Base-by-base conservation (phyloP, 2,797 vertebrate species). In the Simalia tracyae region DNA sequence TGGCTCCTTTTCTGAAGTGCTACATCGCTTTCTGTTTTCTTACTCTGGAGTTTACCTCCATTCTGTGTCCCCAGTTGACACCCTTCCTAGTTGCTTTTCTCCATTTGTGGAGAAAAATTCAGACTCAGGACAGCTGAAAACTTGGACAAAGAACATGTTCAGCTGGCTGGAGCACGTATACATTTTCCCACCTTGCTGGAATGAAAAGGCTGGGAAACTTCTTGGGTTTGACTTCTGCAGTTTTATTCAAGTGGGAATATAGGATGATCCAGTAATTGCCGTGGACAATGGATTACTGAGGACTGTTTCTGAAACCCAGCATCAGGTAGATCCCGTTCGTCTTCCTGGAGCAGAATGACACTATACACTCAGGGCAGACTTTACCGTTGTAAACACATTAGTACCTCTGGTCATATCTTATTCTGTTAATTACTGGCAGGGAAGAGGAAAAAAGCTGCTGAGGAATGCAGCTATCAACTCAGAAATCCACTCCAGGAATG, bases 401-500 rank as follows among this genome's bases (percentile, higher is more conserved):
- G 42, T 28, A 56, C 8, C 24, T 42, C 57, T 90, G 56, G 63
- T 14, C n/a, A 56, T 46, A 46, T 57, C 24, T 57, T 59, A 24
- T 86, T 63, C 57, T 72, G 1, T 76, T 57, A 86, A 89, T 81
- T 59, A 57, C 88, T 46, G 54, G 56, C 88, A 46, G 61, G 36
- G 86, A 68, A 68, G 86, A 84, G 76, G 86, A 56, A 87, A 72
- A 90, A 84, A 81, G n/a, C 24, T 46, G 59, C 66, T 15, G 50
- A 56, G 89, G 84, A 64, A 81, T 81, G 68, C 19, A 60, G 15
- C 24, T 87, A 81, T 87, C 85, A 81, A 31, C 46, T 15, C 84
- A 90, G 89, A 87, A 56, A 87, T 84, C 85, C 66, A 64, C 42
- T 63, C 66, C 15, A 63, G 56, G 85, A 92, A 92, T 90, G 66